phyloP scores from a whole-genome alignment of 2,113 vertebrate species.

The Peromyscus polionotus region DNA sequence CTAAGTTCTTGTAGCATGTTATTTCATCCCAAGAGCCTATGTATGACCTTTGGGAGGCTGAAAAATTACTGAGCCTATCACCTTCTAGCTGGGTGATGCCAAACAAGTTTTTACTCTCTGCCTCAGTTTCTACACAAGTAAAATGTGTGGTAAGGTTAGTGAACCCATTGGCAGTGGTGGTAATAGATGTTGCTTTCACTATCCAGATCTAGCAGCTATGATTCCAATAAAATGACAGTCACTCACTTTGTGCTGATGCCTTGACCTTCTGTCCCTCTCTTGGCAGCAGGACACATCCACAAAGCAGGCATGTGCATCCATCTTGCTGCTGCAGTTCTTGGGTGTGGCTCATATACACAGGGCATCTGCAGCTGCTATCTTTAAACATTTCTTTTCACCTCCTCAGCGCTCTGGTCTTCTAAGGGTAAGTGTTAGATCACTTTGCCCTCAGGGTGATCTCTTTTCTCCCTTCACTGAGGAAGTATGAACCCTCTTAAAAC shows the following conservation, averaged over 20 bases:
- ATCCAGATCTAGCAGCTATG: neutral
- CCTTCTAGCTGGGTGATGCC: neutral
- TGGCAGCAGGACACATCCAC: neutral
- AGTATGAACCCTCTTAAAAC: neutral
- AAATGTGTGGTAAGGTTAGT: neutral
- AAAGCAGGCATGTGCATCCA: no score
- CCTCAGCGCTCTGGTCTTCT: neutral
- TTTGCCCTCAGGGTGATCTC: neutral
- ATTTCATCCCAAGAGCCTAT: neutral
- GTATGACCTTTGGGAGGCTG: neutral
- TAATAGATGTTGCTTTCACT: neutral
- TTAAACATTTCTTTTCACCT: neutral
- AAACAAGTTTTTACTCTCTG: neutral
- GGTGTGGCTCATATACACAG: neutral
- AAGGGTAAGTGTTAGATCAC: neutral
- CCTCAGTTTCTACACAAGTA: neutral
- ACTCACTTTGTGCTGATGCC: neutral
- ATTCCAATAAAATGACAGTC: neutral
- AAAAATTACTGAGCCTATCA: neutral
- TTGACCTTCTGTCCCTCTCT: neutral
- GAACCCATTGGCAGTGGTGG: neutral
- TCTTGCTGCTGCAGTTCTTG: neutral
- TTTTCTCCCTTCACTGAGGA: neutral
- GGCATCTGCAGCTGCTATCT: neutral
- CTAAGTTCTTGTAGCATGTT: neutral